Evolutionary conservation across 2,797 vertebrate species (phyloP).

Genomic region (Paguma larvata): DNA sequence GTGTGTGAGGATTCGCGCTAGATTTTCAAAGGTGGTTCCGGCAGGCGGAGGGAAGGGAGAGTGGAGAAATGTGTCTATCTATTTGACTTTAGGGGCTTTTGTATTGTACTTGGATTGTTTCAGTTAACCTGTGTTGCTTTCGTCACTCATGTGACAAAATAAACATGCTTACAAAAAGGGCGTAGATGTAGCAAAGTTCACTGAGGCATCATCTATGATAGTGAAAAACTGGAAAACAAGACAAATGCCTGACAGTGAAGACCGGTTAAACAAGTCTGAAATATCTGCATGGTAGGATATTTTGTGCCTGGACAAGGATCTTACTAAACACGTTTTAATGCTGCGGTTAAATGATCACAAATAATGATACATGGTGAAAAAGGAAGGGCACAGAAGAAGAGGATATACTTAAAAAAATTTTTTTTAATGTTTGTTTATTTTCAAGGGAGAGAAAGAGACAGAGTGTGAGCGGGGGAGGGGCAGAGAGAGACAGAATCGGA

Average conservation of each 20-base stretch:
- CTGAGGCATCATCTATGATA: not conserved
- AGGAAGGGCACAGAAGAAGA: not conserved
- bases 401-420: not conserved
- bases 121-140: not conserved
- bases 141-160: not conserved
- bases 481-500: too few relatives aligned
- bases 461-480: too few relatives aligned
- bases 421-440: too few relatives aligned
- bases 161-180: not conserved
- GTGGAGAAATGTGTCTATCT: not conserved
- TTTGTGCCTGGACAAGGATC: not conserved
- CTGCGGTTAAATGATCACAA: not conserved
- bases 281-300: not conserved
- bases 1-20: not conserved
- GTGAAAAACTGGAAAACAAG: not conserved
- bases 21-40: not conserved
- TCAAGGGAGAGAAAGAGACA: too few relatives aligned
- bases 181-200: not conserved
- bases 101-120: conserved; percentile 2
- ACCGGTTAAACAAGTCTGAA: not conserved
- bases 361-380: not conserved
- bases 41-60: not conserved
- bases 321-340: not conserved
- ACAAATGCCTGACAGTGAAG: not conserved
- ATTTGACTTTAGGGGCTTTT: not conserved